A percentile compares a stretch with the other conserved stretches of the same genome.
phyloP scores from a whole-genome alignment of 2,888 invertebrate genomes.

The Pseudoips prasinana region DNA sequence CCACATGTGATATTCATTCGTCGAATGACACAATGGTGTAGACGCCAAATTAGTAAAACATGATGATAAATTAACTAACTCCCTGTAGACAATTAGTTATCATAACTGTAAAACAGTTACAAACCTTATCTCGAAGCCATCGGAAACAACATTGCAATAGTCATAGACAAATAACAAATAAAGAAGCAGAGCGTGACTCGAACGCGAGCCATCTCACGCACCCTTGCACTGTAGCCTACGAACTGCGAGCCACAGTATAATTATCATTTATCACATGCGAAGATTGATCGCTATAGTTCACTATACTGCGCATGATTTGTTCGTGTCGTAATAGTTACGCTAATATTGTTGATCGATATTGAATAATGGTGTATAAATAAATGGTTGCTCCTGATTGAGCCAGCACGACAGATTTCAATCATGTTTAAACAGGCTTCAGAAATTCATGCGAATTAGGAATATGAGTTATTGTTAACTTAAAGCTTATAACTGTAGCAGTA shows the following conservation, averaged over 20 bases:
- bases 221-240: constrained; percentile 37
- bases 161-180: constrained; percentile 1
- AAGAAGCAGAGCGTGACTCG: constrained; percentile 29
- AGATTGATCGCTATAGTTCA: constrained; percentile 30
- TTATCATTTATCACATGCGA: constrained; percentile 39
- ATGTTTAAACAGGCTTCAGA: too few relatives aligned
- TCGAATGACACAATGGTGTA: too few relatives aligned
- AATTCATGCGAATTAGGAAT: too few relatives aligned
- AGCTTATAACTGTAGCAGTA: too few relatives aligned
- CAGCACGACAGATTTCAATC: neutral
- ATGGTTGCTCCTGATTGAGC: neutral
- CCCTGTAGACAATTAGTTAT: too few relatives aligned
- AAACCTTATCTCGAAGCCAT: too few relatives aligned
- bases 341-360: constrained; percentile 16
- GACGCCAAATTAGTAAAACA: too few relatives aligned
- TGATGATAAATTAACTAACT: too few relatives aligned
- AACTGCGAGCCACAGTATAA: constrained; percentile 29
- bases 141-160: too few relatives aligned
- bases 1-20: too few relatives aligned
- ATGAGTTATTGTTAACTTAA: too few relatives aligned
- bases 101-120: too few relatives aligned
- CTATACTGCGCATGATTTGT: constrained; percentile 24
- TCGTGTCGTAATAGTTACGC: constrained; percentile 7
- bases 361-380: constrained; percentile 4
- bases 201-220: constrained; percentile 50